A percentile compares a stretch with the other conserved stretches of the same genome.
Evolutionary conservation across 2,113 vertebrate species (phyloP).

Genomic region (Nematolebias whitei): DNA sequence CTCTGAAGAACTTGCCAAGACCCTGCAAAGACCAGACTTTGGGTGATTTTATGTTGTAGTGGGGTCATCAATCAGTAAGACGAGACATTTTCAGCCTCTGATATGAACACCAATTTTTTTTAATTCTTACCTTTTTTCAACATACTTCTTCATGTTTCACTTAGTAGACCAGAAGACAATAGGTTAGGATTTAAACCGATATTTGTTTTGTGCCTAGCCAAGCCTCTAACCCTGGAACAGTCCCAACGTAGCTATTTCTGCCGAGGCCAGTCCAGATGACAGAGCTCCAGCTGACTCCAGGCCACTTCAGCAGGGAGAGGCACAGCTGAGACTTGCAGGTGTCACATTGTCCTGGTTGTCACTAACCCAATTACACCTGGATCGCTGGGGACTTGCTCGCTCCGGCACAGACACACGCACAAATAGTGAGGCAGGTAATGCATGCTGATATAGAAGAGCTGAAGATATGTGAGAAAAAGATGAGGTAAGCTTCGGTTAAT

Average conservation of each 20-base stretch:
- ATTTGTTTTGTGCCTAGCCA: constrained; percentile 30
- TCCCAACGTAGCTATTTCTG: constrained; percentile 48
- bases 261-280: constrained; percentile 62
- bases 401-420: constrained; percentile 19
- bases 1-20: too few species aligned
- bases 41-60: too few species aligned
- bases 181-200: constrained; percentile 41
- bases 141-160: constrained; percentile 4
- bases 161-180: constrained; percentile 44
- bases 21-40: too few species aligned
- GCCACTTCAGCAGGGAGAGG: constrained; percentile 64
- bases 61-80: neutral
- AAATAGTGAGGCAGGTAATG: constrained; percentile 8
- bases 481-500: constrained; percentile 33
- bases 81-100: neutral
- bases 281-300: constrained; percentile 67
- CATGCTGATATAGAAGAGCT: constrained; percentile 13
- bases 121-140: neutral
- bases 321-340: constrained; percentile 73
- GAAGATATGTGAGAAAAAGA: constrained; percentile 2
- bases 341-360: constrained; percentile 76
- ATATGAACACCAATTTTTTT: constrained; percentile 11
- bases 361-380: constrained; percentile 77
- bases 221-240: constrained; percentile 47
- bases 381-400: constrained; percentile 36